These are phyloP conservation scores for Eudyptes chrysolophus DNA, from an alignment of 2,113 vertebrate genomes.

Conservation along the genomic window DNA sequence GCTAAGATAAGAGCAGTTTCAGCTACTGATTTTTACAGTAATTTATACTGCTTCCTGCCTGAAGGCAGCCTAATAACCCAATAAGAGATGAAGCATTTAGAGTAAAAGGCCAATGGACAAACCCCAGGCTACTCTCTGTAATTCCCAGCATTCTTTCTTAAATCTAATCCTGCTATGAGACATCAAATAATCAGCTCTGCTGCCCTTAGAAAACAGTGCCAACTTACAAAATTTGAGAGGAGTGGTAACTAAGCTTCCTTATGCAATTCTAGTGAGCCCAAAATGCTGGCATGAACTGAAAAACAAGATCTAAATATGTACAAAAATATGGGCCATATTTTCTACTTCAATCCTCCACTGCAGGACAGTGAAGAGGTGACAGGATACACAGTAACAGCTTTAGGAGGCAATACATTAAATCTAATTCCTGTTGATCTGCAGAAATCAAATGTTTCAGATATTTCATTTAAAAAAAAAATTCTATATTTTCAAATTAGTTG, in stretches of 20 bases:
- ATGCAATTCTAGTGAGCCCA: background rate
- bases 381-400: background rate
- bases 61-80: background rate
- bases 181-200: background rate
- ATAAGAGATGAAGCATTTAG: background rate
- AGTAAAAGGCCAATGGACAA: background rate
- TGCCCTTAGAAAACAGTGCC: background rate
- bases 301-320: background rate
- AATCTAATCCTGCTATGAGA: background rate
- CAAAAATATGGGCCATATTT: background rate
- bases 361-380: background rate
- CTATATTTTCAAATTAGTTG: background rate
- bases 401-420: background rate
- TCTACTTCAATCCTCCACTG: background rate
- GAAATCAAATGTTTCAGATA: background rate
- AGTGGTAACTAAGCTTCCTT: background rate
- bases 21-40: background rate
- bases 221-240: background rate
- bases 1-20: background rate
- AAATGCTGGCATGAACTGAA: background rate
- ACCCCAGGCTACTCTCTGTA: background rate
- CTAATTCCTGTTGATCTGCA: background rate
- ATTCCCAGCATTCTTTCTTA: background rate
- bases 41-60: background rate
- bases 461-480: background rate